phyloP scores from a whole-genome alignment of 2,113 vertebrate species.

The Nesogale talazaci region DNA sequence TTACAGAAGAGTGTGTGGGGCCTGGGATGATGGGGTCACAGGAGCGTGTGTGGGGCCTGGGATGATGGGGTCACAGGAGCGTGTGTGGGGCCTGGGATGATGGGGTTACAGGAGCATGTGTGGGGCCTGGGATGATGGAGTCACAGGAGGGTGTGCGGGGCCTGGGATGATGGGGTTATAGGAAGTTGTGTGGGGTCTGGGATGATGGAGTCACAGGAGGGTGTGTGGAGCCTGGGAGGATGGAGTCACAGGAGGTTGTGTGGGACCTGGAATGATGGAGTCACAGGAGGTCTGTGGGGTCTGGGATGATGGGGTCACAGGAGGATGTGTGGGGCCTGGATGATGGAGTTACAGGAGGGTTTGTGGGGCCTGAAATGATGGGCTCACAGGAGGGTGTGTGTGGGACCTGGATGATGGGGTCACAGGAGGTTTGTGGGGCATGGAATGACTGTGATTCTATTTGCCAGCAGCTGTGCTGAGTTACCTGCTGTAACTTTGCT shows the following conservation, averaged over 20 bases:
- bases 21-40: too few species aligned
- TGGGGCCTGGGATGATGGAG: not conserved
- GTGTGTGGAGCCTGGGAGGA: not conserved
- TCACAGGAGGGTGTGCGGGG: not conserved
- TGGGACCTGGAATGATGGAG: not conserved
- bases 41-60: not conserved
- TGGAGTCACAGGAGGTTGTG: not conserved
- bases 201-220: too few species aligned
- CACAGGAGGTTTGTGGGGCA: not conserved
- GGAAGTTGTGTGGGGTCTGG: not conserved
- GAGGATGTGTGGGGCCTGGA: not conserved
- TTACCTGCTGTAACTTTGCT: slow-evolving; percentile 89
- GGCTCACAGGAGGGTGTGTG: not conserved
- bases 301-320: not conserved
- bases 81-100: not conserved
- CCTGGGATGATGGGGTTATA: not conserved
- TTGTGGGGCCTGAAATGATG: not conserved
- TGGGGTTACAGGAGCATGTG: too few species aligned
- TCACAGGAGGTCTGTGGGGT: not conserved
- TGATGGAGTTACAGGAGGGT: not conserved
- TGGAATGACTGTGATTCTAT: not conserved
- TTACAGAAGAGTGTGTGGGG: not conserved
- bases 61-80: not conserved
- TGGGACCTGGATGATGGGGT: not conserved
- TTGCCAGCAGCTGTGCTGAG: not conserved